Conservation (phyloP, 1,140 invertebrate species). For the Hydropsyche tenuis region DNA sequence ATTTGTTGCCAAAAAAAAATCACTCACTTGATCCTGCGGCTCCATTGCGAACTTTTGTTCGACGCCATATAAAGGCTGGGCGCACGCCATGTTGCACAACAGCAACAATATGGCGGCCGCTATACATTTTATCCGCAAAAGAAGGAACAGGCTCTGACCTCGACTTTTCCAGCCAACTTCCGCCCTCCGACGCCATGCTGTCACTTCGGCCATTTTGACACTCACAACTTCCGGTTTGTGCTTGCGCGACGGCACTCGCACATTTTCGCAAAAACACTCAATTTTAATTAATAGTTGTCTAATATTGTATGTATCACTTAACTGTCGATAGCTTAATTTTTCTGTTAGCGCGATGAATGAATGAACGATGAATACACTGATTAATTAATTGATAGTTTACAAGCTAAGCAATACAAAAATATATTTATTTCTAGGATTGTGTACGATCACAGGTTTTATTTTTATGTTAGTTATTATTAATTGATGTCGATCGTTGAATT, state of each 20-base stretch:
- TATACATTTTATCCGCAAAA: slow-evolving; percentile 40
- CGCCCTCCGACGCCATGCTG: background rate
- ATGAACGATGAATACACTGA: too few species aligned
- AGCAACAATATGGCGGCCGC: slow-evolving; percentile 38
- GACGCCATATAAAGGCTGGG: slow-evolving; percentile 35
- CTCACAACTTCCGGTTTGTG: slow-evolving; percentile 11
- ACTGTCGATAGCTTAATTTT: too few species aligned
- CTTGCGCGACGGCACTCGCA: background rate
- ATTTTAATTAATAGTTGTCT: too few species aligned
- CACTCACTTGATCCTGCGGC: slow-evolving; percentile 73
- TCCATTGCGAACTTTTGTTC: slow-evolving; percentile 78
- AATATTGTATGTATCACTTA: too few species aligned
- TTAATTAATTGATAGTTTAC: too few species aligned
- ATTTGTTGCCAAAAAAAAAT: background rate
- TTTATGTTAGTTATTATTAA: too few species aligned
- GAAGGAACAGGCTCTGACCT: slow-evolving; percentile 37
- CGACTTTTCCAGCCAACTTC: slow-evolving; percentile 23
- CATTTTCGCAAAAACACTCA: background rate
- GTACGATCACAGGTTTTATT: too few species aligned
- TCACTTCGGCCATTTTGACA: slow-evolving; percentile 24
- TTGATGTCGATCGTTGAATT: too few species aligned
- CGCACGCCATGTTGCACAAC: slow-evolving; percentile 13
- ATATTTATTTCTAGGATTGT: too few species aligned
- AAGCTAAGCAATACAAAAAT: too few species aligned
- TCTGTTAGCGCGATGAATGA: too few species aligned